Evolutionary conservation across 1,140 invertebrate genomes (phyloP), one percentile per base, ranked within the genome.

Genomic region (Telenomus remus): DNA sequence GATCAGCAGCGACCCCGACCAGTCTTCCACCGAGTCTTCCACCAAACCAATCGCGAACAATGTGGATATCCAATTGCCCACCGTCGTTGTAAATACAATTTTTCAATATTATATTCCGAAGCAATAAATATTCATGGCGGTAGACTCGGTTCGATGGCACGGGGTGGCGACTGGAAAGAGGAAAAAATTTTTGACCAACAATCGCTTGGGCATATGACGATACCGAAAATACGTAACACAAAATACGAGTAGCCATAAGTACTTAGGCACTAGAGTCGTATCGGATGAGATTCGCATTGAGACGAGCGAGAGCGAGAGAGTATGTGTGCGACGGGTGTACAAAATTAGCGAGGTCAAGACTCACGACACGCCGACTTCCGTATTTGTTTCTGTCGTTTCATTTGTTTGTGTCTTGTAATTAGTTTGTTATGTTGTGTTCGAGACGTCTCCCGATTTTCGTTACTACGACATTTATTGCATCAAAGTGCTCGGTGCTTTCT

Each of bases 201-300:
- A 70, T 73, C 76, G 70, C 74, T 76, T 76, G 70, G 66, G 66
- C 73, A 74, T 76, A 74, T 74, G 74, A 76, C 65, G 65, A 69
- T 77, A 82, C 79, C 81, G 75, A 78, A 80, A 81, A 82, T 82
- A 82, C 81, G 81, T 82, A 81, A 79, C 79, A 78, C 76, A 75
- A 65, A n/a, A 61, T 80, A 74, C 66, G 78, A 79, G 78, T 79
- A 79, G 70, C 61, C 59, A 79, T 79, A 74, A 79, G 74, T 79
- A 79, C 74, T 79, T 79, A 79, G 70, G 68, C 66, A 69, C 47
- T 76, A 79, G 61, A 73, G 64, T 71, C 54, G 64, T 54, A 64
- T 74, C 72, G 66, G 34, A 37, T 27, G 13, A 51, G 12, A 53
- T 11, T 13, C 43, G 49, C 35, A 63, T 10, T n/a, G n/a, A 39